Evolutionary conservation across 2,113 vertebrate species (phyloP), one percentile per base, ranked within the genome.

Genomic region (Phalacrocorax carbo): DNA sequence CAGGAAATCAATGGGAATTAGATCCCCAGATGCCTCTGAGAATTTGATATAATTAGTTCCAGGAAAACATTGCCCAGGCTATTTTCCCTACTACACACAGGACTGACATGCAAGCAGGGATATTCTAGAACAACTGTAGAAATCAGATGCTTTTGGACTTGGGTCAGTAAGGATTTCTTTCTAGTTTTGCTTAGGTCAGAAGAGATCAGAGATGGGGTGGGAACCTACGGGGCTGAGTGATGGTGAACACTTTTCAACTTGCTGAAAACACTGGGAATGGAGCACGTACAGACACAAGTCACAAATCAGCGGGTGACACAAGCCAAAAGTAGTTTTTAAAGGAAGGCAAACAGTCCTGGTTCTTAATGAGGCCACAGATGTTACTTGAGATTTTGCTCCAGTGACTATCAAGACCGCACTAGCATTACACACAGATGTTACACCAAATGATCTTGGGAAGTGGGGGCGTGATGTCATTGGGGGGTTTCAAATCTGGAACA

Each of bases 401-500:
- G 96, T 93, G 95, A 95, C 96, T 96, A 90, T 96, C 94, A 95
- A 90, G 96, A 95, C 96, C 91, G 9, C 94, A 96, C 84, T 91
- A 95, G 23, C 95, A 95, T 96, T 96, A 91, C 55, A 95, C 82
- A 95, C 95, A 95, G 96, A 97, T 96, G 97, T 94, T 97, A 83
- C 34, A 15, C 78, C 89, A 95, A 95, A 95, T 81, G 94, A 82
- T 96, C 94, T 97, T 82, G 94, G 96, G 96, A 97, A 97, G 89
- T 95, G 97, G 91, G 94, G 93, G 94, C 20, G 91, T 96, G 91
- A 96, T 96, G 89, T 97, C 96, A 95, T 95, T 87, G 82, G 89
- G 93, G 96, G 87, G 54, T 96, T 96, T 96, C 94, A 97, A 96
- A 96, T 97, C 96, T 97, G 96, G 96, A 97, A 97, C 93, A 91